Conservation (phyloP, 2,888 invertebrate species). For the Podabrus alpinus region DNA sequence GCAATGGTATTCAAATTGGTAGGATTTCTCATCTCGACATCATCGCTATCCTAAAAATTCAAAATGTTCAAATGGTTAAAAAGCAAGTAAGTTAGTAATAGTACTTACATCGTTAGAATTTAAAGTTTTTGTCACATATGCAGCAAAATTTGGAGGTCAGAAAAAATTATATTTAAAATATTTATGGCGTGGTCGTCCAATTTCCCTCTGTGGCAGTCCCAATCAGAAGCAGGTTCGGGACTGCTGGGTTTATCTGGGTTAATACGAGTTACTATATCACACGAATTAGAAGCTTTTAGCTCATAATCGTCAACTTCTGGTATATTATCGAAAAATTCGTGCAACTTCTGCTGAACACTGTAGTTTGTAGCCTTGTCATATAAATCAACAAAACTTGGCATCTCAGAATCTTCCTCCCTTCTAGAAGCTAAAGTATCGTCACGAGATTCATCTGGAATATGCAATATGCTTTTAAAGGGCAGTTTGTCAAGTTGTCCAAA, state of each 20-base stretch:
- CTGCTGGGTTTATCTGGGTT: too few relatives aligned
- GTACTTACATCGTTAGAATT: not conserved
- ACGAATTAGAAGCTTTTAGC: too few relatives aligned
- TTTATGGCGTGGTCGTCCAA: slow-evolving; percentile 42
- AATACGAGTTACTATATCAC: too few relatives aligned
- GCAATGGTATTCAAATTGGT: slow-evolving; percentile 22
- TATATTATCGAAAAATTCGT: too few relatives aligned
- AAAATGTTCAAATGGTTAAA: not conserved
- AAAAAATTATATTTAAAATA: slow-evolving; percentile 38
- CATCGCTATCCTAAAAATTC: slow-evolving; percentile 6
- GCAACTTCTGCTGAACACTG: too few relatives aligned
- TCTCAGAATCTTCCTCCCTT: too few relatives aligned
- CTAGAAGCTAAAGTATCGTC: too few relatives aligned
- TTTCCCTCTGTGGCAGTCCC: slow-evolving; percentile 43
- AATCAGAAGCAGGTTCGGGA: not conserved
- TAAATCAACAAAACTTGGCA: too few relatives aligned
- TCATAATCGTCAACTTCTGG: too few relatives aligned
- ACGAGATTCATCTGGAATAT: too few relatives aligned
- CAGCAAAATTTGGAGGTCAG: slow-evolving; percentile 34
- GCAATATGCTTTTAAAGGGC: too few relatives aligned
- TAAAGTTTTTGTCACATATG: not conserved
- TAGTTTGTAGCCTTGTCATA: too few relatives aligned
- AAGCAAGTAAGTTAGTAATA: not conserved
- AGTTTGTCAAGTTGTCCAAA: slow-evolving; percentile 54
- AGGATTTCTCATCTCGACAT: slow-evolving; percentile 17